A percentile compares a stretch with the other conserved stretches of the same genome.
phyloP scores from a whole-genome alignment of 2,113 vertebrate genomes.

The Coptodon rendalli region DNA sequence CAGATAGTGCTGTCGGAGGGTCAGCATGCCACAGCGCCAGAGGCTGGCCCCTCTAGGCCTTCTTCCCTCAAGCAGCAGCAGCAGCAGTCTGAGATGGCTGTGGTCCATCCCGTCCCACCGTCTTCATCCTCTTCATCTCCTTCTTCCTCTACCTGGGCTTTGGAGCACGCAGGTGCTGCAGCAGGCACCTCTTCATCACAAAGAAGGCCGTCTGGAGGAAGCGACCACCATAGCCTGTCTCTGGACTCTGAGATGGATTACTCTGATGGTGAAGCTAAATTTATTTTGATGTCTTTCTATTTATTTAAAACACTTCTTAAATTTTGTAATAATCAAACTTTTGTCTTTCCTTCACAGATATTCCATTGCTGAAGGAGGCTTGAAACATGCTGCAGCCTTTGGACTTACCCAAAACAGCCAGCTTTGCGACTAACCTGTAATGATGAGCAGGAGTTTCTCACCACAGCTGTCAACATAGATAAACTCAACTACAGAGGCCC shows the following conservation, averaged over 20 bases:
- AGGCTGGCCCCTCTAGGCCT: constrained; percentile 71
- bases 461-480: constrained; percentile 36
- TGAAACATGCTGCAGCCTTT: constrained; percentile 65
- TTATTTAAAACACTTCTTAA: not conserved
- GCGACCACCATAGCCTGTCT: constrained; percentile 87
- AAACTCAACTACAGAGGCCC: not conserved
- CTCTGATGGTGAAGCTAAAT: constrained; percentile 81
- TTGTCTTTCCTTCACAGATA: constrained; percentile 74
- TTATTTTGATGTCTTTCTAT: not conserved
- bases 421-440: constrained; percentile 20
- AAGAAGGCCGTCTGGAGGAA: constrained; percentile 76
- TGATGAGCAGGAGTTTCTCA: constrained; percentile 35
- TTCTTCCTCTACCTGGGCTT: constrained; percentile 78
- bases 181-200: constrained; percentile 64
- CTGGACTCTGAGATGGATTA: constrained; percentile 88
- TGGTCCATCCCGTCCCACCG: constrained; percentile 81
- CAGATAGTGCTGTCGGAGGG: constrained; percentile 92
- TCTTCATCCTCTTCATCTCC: constrained; percentile 59
- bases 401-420: constrained; percentile 12
- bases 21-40: constrained; percentile 67
- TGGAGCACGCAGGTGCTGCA: constrained; percentile 70
- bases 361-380: constrained; percentile 93
- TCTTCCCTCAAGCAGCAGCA: constrained; percentile 71
- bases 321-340: not conserved
- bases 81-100: constrained; percentile 83